Evolutionary conservation across 2,888 invertebrate species (phyloP), one percentile per base, ranked within the genome.

Genomic region (Clusia tigrina): DNA sequence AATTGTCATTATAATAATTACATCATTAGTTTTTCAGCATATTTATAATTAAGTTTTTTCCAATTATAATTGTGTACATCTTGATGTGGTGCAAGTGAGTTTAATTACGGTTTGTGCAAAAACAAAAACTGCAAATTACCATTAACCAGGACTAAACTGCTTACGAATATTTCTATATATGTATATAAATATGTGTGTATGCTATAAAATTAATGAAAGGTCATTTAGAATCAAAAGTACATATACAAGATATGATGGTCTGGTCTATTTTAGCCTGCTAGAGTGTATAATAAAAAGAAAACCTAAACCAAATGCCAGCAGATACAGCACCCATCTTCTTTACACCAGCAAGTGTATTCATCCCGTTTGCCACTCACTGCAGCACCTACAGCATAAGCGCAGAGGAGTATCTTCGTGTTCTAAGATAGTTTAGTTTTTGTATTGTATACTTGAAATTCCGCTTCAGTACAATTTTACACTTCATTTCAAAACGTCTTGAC

Each of bases 361-460:
- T 12, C 52, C 18, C n/a, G 25, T 3, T 20, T 25, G 52, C 52
- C 24, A 38, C 17, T 25, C 32, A 38, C n/a, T 52, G 53, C 25
- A 23, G 42, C 42, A 51, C 48, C 46, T 54, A 46, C 52, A 42
- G 53, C 42, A 62, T 61, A 12, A 32, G 32, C 32, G 12, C 12
- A 12, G 32, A 32, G 32, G 32, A 32, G 32, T 12, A 42, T 42
- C 42, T 15, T 5, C n/a, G 42, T 42, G 52, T 24, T 52, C 52
- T 52, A 2, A 20, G 22, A 24, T 15, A n/a, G n/a, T 42, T 15
- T 42, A n/a, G 15, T 52, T 38, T 57, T 25, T 22, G 67, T 74
- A 69, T 72, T 71, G 77, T 77, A 77, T 69, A 77, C 77, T 76
- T 77, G 77, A 78, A 74, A 73, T 71, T 73, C 77, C 68, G 77